These are phyloP conservation scores for Argyrosomus japonicus DNA, from an alignment of 2,113 vertebrate species.

Conservation along the genomic window DNA sequence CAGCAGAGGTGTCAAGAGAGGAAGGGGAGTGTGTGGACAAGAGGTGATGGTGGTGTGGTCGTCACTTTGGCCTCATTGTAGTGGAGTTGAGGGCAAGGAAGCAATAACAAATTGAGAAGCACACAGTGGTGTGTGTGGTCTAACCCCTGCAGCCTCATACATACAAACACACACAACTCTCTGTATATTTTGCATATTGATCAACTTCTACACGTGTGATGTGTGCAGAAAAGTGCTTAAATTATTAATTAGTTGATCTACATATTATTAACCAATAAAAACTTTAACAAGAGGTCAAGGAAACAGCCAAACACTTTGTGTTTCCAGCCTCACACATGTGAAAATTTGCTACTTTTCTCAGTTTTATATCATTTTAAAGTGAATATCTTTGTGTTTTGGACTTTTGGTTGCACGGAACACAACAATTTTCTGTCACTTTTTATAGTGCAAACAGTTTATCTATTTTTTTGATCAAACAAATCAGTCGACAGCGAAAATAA, in stretches of 20 bases:
- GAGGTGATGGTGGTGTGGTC: constrained; percentile 47
- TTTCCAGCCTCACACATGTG: neutral
- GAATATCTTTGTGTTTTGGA: neutral
- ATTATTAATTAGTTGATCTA: neutral
- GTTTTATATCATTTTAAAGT: neutral
- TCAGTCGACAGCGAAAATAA: neutral
- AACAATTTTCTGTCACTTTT: neutral
- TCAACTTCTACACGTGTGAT: neutral
- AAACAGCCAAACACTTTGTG: neutral
- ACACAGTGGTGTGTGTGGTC: constrained; percentile 59
- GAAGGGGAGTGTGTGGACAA: constrained; percentile 55
- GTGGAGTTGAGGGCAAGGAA: constrained; percentile 44
- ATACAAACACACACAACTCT: constrained; percentile 12
- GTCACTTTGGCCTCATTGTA: constrained; percentile 41
- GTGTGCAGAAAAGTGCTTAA: neutral
- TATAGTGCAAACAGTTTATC: neutral
- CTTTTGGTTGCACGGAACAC: neutral
- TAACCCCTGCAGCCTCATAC: constrained; percentile 28
- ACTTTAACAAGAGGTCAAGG: neutral
- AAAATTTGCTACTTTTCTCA: neutral
- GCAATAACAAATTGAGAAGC: constrained; percentile 45
- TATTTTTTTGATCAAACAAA: neutral
- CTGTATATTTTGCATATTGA: neutral
- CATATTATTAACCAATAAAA: neutral
- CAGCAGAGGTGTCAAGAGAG: constrained; percentile 63